A percentile compares a stretch with the other conserved stretches of the same genome.
phyloP scores from a whole-genome alignment of 2,113 vertebrate species.

The Elgaria multicarinata region DNA sequence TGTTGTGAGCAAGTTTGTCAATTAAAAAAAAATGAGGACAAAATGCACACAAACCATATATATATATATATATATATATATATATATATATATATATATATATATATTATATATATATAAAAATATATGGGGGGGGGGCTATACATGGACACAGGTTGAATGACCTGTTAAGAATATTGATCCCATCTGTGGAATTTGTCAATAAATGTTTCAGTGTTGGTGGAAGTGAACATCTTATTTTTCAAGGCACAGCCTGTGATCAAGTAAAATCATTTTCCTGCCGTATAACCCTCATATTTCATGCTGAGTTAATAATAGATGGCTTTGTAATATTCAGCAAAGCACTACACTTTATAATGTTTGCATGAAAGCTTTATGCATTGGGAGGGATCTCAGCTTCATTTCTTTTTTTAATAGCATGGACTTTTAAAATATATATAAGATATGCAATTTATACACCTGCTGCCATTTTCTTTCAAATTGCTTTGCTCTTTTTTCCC shows the following conservation, averaged over 20 bases:
- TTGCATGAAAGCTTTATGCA: slow-evolving; percentile 33
- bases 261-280: slow-evolving; percentile 46
- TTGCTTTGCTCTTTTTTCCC: slow-evolving; percentile 52
- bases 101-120: too few species aligned
- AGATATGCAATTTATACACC: slow-evolving; percentile 41
- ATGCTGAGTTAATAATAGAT: slow-evolving; percentile 59
- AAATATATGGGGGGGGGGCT: too few species aligned
- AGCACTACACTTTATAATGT: slow-evolving; percentile 23
- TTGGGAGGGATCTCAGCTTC: background rate
- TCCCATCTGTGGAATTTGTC: background rate
- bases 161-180: background rate
- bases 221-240: slow-evolving; percentile 49
- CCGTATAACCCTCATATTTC: slow-evolving; percentile 58
- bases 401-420: background rate
- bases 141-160: background rate
- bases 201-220: slow-evolving; percentile 4
- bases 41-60: too few species aligned
- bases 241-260: slow-evolving; percentile 44
- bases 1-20: too few species aligned
- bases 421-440: slow-evolving; percentile 20
- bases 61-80: too few species aligned
- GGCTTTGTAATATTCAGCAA: slow-evolving; percentile 39
- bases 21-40: too few species aligned
- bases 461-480: slow-evolving; percentile 56
- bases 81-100: too few species aligned